Conservation (phyloP, 2,113 vertebrate species). For the Hiodon alosoides region DNA sequence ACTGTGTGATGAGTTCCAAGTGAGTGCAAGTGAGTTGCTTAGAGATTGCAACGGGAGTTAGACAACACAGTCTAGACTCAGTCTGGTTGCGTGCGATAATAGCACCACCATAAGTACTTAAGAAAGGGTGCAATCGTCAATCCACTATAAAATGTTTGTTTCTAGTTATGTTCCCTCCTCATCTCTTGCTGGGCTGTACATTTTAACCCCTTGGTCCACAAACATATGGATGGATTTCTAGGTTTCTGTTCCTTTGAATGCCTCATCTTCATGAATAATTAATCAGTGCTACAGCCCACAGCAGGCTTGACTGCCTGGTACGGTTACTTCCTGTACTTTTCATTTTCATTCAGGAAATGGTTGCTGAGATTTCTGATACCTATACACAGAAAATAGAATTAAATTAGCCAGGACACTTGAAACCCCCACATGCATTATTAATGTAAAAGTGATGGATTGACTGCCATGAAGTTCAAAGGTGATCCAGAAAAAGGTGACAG, state of each 20-base stretch:
- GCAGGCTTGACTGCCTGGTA: background rate
- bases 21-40: no score
- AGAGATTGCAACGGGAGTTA: no score
- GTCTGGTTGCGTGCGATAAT: no score
- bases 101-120: no score
- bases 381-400: slow-evolving; percentile 13
- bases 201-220: background rate
- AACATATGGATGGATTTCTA: slow-evolving; percentile 3
- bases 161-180: background rate
- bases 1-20: no score
- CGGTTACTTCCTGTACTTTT: background rate
- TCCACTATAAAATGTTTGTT: no score
- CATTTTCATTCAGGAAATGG: slow-evolving; percentile 1
- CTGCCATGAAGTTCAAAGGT: slow-evolving; percentile 1
- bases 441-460: slow-evolving; percentile 1
- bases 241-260: background rate
- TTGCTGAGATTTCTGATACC: slow-evolving; percentile 12
- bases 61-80: no score
- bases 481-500: background rate
- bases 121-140: no score
- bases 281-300: slow-evolving; percentile 5
- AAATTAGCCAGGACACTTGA: slow-evolving; percentile 18
- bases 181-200: background rate
- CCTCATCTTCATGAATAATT: slow-evolving; percentile 21
- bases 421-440: slow-evolving; percentile 22